A percentile compares a stretch with the other conserved stretches of the same genome.
Evolutionary conservation across 2,113 vertebrate species (phyloP).

Genomic region (Orthonyx spaldingii): DNA sequence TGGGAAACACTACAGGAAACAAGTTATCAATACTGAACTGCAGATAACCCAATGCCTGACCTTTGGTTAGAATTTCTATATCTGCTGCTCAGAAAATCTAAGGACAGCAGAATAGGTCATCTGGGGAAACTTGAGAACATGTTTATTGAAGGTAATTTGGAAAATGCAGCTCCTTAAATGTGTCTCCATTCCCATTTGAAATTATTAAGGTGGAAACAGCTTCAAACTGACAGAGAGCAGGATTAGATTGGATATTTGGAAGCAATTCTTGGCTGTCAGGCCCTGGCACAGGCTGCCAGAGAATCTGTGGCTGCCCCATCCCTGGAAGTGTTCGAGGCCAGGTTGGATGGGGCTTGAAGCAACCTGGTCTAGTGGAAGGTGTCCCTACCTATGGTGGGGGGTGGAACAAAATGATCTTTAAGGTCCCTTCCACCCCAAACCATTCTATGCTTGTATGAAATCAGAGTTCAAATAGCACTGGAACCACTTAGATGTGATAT

Average conservation of each 20-base stretch:
- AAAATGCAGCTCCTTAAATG: not conserved
- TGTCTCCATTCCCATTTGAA: not conserved
- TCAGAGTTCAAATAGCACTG: not conserved
- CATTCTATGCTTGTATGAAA: not conserved
- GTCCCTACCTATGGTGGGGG: not conserved
- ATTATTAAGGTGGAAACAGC: not conserved
- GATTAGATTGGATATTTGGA: not conserved
- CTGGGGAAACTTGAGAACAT: not conserved
- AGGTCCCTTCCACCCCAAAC: not conserved
- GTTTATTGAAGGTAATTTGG: not conserved
- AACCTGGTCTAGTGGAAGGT: not conserved
- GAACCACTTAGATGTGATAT: not conserved
- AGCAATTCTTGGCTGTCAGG: not conserved
- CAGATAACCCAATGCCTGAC: rapidly evolving
- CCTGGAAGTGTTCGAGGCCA: not conserved
- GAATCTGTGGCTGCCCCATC: not conserved
- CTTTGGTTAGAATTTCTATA: not conserved
- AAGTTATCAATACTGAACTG: not conserved
- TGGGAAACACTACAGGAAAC: not conserved
- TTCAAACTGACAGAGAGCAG: not conserved
- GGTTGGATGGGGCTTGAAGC: rapidly evolving
- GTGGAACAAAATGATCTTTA: not conserved
- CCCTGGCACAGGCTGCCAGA: not conserved
- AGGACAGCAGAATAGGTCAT: not conserved
- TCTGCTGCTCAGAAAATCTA: not conserved